phyloP scores from a whole-genome alignment of 2,113 vertebrate genomes.

The Benitochromis conjunctus region DNA sequence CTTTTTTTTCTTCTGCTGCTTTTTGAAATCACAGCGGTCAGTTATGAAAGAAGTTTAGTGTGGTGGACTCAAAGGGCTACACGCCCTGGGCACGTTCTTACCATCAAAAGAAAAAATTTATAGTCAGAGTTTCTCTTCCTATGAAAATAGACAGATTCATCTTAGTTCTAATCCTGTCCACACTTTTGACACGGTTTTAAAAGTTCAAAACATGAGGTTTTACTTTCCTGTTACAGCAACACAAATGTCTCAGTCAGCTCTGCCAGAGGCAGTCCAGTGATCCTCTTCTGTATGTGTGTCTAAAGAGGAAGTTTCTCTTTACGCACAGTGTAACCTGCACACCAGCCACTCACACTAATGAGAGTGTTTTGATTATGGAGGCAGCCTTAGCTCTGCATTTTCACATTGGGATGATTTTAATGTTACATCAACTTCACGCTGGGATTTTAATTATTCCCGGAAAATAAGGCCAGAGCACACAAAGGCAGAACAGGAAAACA shows the following conservation, averaged over 20 bases:
- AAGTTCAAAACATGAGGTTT: neutral
- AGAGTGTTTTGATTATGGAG: neutral
- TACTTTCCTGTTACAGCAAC: neutral
- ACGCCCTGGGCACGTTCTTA: neutral
- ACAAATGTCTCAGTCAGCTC: neutral
- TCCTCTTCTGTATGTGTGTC: neutral
- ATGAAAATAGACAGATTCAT: neutral
- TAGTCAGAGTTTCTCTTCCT: neutral
- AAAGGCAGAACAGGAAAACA: neutral
- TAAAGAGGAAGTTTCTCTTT: neutral
- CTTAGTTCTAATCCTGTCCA: neutral
- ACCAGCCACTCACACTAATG: neutral
- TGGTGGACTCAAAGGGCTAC: neutral
- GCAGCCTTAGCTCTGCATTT: neutral
- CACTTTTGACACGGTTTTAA: neutral
- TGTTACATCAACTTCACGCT: neutral
- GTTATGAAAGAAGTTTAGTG: neutral
- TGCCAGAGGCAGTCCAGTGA: neutral
- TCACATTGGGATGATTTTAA: neutral
- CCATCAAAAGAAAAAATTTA: neutral
- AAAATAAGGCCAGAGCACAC: neutral
- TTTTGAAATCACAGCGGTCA: neutral
- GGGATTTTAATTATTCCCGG: neutral
- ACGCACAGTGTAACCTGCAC: neutral
- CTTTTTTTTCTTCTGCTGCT: neutral